Evolutionary conservation across 2,888 invertebrate species (phyloP), one percentile per base, ranked within the genome.

Genomic region (Epinotia nisella): DNA sequence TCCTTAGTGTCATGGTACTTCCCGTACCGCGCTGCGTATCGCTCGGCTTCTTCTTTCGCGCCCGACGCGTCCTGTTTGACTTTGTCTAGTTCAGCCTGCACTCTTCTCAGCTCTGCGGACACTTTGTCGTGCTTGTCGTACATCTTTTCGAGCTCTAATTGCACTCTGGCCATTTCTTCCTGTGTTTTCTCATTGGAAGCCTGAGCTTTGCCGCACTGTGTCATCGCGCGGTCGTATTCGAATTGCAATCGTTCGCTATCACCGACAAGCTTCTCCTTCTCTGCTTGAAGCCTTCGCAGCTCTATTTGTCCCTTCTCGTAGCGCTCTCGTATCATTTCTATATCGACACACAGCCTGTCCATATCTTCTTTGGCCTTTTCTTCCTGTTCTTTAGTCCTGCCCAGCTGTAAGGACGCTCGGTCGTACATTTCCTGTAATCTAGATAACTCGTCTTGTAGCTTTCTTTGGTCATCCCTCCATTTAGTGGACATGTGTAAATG

Each of bases 341-440:
- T 94, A 81, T 98, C 98, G 68, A 97, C 95, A 78, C 95, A 92
- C 78, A 97, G 86, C 79, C 97, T 94, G 81, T 97, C 97, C 84
- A 97, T 94, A 79, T 97, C 97, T 84, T 97, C 97, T 82, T 98
- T 97, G 39, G 97, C 96, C 86, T 98, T 98, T 79, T 98, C 98
- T 91, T 98, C 98, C 80, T 96, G 95, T 88, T 98, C 98, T 88
- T 98, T 98, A 68, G 97, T 96, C 79, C 98, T 95, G 72, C 96
- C 96, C 35, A 98, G 93, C 86, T 98, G 98, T 79, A 98, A 93
- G 13, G 97, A 96, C 17, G 97, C 96, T 76, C 98, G 95, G 81
- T 98, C 98, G 85, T 98, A 98, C 94, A 97, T 95, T 91, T 98
- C 98, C 87, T 98, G 98, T 69, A 98, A 90, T 75, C 97, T 95